A percentile compares a stretch with the other conserved stretches of the same genome.
Evolutionary conservation across 2,797 vertebrate species (phyloP).

Genomic region (Myripristis murdjan): DNA sequence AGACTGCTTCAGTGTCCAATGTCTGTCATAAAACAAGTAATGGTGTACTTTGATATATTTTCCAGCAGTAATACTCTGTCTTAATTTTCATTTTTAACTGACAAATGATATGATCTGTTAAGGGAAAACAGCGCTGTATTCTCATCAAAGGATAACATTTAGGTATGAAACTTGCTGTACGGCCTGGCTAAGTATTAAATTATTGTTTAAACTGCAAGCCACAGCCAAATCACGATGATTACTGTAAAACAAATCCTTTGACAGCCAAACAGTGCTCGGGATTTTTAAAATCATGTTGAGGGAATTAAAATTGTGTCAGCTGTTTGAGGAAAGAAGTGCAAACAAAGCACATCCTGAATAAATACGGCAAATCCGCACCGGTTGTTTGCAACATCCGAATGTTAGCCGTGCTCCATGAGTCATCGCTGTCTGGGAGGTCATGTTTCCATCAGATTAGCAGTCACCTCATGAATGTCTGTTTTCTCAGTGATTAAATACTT

Average conservation of each 20-base stretch:
- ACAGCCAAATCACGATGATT: slow-evolving; percentile 33
- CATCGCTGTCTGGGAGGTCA: slow-evolving; percentile 57
- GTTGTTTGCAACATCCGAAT: slow-evolving; percentile 19
- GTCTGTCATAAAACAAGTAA: not conserved
- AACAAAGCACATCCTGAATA: slow-evolving; percentile 48
- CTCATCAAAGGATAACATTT: slow-evolving; percentile 8
- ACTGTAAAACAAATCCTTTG: slow-evolving; percentile 52
- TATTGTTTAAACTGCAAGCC: slow-evolving; percentile 43
- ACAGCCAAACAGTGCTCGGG: slow-evolving; percentile 29
- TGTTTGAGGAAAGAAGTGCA: slow-evolving; percentile 37
- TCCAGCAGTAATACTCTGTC: slow-evolving; percentile 13
- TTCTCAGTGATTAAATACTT: slow-evolving; percentile 39
- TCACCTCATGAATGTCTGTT: slow-evolving; percentile 43
- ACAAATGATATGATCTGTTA: not conserved
- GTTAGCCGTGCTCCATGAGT: slow-evolving; percentile 42
- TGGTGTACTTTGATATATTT: not conserved
- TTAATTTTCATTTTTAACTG: not conserved
- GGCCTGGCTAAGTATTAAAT: slow-evolving; percentile 26
- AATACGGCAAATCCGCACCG: slow-evolving; percentile 24
- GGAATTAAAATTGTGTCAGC: slow-evolving; percentile 26
- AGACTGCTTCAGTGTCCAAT: slow-evolving; percentile 7
- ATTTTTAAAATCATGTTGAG: slow-evolving; percentile 15
- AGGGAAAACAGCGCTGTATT: slow-evolving; percentile 5
- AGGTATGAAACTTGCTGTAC: not conserved
- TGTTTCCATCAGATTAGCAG: slow-evolving; percentile 60